Evolutionary conservation across 1,140 invertebrate species (phyloP).

Genomic region (Drosophila virilis): DNA sequence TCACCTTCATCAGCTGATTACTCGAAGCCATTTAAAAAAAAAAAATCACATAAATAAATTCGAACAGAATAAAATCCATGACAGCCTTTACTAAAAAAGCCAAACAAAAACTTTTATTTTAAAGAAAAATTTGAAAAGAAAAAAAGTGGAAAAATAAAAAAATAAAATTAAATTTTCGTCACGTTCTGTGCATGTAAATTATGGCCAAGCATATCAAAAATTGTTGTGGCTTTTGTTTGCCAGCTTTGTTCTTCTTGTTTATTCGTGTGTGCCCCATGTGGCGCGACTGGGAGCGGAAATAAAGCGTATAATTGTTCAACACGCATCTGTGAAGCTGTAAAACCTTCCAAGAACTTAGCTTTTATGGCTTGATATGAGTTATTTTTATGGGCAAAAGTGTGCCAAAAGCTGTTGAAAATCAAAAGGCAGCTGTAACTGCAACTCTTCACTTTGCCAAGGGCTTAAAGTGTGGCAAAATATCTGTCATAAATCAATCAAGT

Average conservation of each 20-base stretch:
- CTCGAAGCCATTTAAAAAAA: constrained; percentile 4
- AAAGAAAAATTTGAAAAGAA: constrained; percentile 30
- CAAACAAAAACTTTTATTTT: constrained; percentile 16
- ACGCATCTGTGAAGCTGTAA: constrained; percentile 31
- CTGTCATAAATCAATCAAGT: constrained; percentile 33
- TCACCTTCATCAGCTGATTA: constrained; percentile 32
- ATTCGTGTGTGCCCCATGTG: constrained; percentile 38
- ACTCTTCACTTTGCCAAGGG: constrained; percentile 9
- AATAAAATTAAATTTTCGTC: constrained; percentile 54
- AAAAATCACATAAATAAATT: constrained; percentile 8
- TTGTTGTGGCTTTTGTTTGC: constrained; percentile 14
- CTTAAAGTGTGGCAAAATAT: constrained; percentile 7
- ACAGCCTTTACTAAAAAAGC: constrained; percentile 32
- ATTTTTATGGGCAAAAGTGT: constrained; percentile 38
- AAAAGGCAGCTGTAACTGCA: constrained; percentile 8
- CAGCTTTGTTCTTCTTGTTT: constrained; percentile 5
- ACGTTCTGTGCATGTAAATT: constrained; percentile 54
- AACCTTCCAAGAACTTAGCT: constrained; percentile 22
- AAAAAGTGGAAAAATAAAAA: constrained; percentile 20
- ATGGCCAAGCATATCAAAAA: constrained; percentile 31
- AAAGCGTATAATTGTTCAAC: constrained; percentile 51
- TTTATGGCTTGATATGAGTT: constrained; percentile 18
- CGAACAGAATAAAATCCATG: constrained; percentile 14
- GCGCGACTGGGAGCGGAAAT: constrained; percentile 42
- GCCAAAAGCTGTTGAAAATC: constrained; percentile 15